These are phyloP conservation scores for Platichthys flesus DNA, from an alignment of 2,113 vertebrate genomes.

Conservation along the genomic window DNA sequence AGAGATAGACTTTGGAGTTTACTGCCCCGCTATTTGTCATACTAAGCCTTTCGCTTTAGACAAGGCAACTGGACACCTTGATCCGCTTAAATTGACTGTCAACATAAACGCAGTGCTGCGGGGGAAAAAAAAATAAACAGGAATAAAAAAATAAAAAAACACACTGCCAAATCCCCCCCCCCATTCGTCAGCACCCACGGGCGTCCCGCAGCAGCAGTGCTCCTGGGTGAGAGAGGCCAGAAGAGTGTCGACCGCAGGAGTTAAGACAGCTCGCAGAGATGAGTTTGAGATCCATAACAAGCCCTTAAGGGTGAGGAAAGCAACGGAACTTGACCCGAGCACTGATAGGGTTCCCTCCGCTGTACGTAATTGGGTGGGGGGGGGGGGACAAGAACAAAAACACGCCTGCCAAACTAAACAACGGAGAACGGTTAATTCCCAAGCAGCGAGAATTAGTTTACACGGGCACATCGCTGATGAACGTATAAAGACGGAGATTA, in stretches of 20 bases:
- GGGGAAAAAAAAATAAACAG: conserved; percentile 65
- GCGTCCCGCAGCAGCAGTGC: conserved; percentile 34
- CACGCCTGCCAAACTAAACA: conserved; percentile 22
- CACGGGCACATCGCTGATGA: conserved; percentile 17
- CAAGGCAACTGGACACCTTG: conserved; percentile 76
- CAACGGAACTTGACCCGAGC: conserved; percentile 51
- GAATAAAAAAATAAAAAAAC: conserved; percentile 34
- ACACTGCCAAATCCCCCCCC: background rate
- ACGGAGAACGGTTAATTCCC: conserved; percentile 33
- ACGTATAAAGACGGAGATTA: background rate
- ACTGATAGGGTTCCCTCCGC: conserved; percentile 13
- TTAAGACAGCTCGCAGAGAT: conserved; percentile 59
- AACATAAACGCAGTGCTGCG: conserved; percentile 71
- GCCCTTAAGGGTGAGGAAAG: conserved; percentile 58
- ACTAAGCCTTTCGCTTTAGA: conserved; percentile 69
- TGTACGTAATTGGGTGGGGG: conserved; percentile 43
- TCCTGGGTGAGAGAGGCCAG: conserved; percentile 55
- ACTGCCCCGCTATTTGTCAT: conserved; percentile 78
- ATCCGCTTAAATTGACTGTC: conserved; percentile 81
- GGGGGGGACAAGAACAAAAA: background rate
- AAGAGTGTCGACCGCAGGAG: conserved; percentile 48
- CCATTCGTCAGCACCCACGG: conserved; percentile 7
- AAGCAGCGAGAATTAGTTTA: conserved; percentile 19
- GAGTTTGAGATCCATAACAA: conserved; percentile 70
- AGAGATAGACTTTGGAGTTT: conserved; percentile 71